Conservation (phyloP, 2,888 invertebrate genomes). For the Pseudococcus longispinus region DNA sequence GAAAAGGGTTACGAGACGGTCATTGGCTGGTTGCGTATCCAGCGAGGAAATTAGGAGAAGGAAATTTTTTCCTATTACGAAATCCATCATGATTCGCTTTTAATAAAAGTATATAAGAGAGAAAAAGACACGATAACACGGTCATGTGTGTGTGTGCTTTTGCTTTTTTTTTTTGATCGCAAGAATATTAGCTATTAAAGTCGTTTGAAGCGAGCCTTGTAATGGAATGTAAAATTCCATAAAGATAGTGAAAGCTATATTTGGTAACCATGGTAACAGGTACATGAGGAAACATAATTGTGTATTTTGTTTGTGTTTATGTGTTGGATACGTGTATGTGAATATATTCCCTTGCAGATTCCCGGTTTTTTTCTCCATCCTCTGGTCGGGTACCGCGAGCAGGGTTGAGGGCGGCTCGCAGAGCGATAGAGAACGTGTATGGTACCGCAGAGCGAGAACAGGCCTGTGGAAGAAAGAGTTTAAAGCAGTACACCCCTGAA, state of each 20-base stretch:
- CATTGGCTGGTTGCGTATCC: not conserved
- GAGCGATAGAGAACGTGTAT: not conserved
- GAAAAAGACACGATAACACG: constrained; percentile 14
- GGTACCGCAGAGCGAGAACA: constrained; percentile 1
- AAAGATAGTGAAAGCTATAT: constrained; percentile 56
- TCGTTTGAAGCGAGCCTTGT: constrained; percentile 51
- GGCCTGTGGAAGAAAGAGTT: constrained; percentile 45
- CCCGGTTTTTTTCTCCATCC: not conserved
- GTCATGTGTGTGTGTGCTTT: not conserved
- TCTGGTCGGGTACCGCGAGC: not conserved
- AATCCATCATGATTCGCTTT: constrained; percentile 22
- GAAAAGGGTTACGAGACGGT: not conserved
- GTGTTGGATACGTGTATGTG: constrained; percentile 50
- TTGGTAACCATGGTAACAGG: constrained; percentile 53
- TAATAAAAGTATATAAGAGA: constrained; percentile 5
- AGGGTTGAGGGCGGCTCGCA: not conserved
- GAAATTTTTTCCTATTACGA: constrained; percentile 22
- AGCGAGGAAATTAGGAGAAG: constrained; percentile 13
- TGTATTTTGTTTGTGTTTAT: constrained; percentile 52
- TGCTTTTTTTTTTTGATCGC: constrained; percentile 10
- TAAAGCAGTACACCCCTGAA: constrained; percentile 53
- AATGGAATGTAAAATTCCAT: constrained; percentile 56
- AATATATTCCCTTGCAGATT: constrained; percentile 54
- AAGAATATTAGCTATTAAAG: constrained; percentile 54
- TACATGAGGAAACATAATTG: constrained; percentile 56